These are phyloP conservation scores for Cheilosia vernalis DNA, from an alignment of 2,888 invertebrate genomes.

Conservation along the genomic window DNA sequence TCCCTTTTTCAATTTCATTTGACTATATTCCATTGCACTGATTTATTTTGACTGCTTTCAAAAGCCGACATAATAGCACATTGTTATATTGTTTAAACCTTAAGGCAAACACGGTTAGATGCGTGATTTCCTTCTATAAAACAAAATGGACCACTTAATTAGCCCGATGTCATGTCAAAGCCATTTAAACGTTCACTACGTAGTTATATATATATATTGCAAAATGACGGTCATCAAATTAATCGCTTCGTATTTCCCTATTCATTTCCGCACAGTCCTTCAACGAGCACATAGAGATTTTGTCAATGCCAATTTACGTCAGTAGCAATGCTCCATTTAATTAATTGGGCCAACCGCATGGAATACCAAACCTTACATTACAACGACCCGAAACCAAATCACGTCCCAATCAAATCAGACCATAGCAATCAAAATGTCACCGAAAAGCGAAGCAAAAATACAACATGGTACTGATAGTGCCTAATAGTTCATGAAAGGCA, in stretches of 20 bases:
- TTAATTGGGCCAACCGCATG: conserved; percentile 33
- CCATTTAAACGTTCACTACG: background rate
- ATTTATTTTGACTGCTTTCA: too few relatives aligned
- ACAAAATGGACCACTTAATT: conserved; percentile 6
- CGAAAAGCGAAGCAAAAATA: conserved; percentile 16
- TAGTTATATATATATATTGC: too few relatives aligned
- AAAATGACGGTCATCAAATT: background rate
- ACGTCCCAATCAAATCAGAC: conserved; percentile 63
- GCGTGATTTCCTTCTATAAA: conserved; percentile 6
- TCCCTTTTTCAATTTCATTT: too few relatives aligned
- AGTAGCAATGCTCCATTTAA: conserved; percentile 22
- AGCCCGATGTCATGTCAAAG: background rate
- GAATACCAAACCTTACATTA: conserved; percentile 31
- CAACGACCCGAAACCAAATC: conserved; percentile 51
- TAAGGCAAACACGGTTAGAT: background rate
- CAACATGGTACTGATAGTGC: conserved; percentile 56
- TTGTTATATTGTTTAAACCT: background rate
- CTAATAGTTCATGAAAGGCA: conserved; percentile 38
- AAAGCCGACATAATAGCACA: background rate
- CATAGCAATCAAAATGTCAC: conserved; percentile 59
- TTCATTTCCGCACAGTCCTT: background rate
- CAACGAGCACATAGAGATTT: background rate
- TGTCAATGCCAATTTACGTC: conserved; percentile 11
- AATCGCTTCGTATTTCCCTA: background rate
- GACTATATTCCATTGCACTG: too few relatives aligned